These are phyloP conservation scores for Paratrypauchen microcephalus DNA, from an alignment of 2,797 vertebrate species.

Conservation along the genomic window DNA sequence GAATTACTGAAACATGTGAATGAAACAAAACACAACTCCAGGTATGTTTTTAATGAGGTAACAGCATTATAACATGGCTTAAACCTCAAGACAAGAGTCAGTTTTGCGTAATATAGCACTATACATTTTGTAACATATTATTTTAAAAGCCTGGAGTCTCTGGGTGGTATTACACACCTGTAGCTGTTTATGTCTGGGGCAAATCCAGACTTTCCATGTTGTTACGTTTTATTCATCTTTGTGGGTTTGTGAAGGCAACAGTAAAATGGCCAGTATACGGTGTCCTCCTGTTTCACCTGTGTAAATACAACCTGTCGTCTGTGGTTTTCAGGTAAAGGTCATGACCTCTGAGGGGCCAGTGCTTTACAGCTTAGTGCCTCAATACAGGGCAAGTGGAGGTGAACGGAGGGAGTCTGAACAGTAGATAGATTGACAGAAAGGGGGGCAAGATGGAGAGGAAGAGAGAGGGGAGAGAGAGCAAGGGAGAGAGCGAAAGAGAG, in stretches of 20 bases:
- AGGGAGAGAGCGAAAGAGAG: too few relatives aligned
- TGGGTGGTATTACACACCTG: neutral
- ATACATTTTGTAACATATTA: too few relatives aligned
- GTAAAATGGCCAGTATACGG: conserved; percentile 10
- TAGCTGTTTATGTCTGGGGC: conserved; percentile 2
- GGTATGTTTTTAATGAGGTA: too few relatives aligned
- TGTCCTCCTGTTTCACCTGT: conserved; percentile 28
- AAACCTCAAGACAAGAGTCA: too few relatives aligned
- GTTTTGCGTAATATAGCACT: too few relatives aligned
- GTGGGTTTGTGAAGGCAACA: conserved; percentile 1
- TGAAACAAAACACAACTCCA: too few relatives aligned
- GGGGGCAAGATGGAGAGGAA: too few relatives aligned
- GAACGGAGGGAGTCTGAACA: neutral
- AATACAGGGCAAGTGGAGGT: conserved; percentile 32
- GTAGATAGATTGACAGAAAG: neutral
- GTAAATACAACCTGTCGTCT: conserved; percentile 37
- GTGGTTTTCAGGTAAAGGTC: conserved; percentile 41
- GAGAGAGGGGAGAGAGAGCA: too few relatives aligned
- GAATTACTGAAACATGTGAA: too few relatives aligned
- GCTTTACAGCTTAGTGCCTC: conserved; percentile 52
- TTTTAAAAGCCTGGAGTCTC: neutral
- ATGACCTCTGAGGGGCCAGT: conserved; percentile 37
- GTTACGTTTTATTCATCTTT: conserved; percentile 8
- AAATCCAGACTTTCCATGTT: conserved; percentile 3
- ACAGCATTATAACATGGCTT: too few relatives aligned